These are phyloP conservation scores for Momotus momota DNA, from an alignment of 2,797 vertebrate genomes.

Conservation along the genomic window DNA sequence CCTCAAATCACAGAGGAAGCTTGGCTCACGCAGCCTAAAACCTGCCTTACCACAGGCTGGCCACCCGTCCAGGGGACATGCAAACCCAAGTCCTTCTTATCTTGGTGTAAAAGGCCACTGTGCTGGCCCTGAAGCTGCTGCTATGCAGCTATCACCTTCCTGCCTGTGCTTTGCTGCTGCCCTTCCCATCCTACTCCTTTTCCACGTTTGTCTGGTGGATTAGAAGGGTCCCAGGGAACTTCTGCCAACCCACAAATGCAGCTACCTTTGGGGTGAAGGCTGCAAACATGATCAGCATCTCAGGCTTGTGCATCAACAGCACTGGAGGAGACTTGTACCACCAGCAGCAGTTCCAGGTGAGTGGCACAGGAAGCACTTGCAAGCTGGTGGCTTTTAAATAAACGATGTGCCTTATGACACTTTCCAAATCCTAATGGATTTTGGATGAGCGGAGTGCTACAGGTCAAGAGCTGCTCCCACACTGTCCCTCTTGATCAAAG, in stretches of 20 bases:
- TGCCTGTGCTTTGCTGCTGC: background rate
- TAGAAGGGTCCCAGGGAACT: background rate
- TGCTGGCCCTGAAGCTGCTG: background rate
- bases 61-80: background rate
- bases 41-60: background rate
- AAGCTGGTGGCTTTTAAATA: background rate
- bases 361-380: background rate
- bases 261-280: background rate
- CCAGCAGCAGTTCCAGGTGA: background rate
- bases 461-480: background rate
- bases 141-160: background rate
- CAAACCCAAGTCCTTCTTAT: background rate
- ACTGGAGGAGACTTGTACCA: background rate
- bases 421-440: background rate
- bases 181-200: background rate
- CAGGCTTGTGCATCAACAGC: background rate
- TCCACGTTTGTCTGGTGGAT: accelerated
- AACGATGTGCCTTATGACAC: background rate
- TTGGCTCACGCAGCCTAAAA: background rate
- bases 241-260: background rate
- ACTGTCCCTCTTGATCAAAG: accelerated
- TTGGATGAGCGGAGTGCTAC: background rate
- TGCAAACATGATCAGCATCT: background rate
- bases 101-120: accelerated
- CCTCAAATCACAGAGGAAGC: background rate